A percentile compares a stretch with the other conserved stretches of the same genome.
Evolutionary conservation across 2,113 vertebrate genomes (phyloP).

Genomic region (Chaetops frenatus): DNA sequence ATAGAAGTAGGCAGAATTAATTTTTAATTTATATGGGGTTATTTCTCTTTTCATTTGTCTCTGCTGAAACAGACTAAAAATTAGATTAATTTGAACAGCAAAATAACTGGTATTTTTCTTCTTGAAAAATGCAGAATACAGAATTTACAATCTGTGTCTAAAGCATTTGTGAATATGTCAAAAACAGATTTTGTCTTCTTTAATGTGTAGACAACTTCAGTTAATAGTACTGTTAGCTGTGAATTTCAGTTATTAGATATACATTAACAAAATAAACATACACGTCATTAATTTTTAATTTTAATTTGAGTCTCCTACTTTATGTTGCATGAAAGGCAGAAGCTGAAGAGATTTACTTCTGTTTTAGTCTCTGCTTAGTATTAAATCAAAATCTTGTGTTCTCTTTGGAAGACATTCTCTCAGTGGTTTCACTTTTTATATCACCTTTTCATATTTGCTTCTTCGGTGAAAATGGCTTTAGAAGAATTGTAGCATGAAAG

Average conservation of each 20-base stretch:
- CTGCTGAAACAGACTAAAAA: background rate
- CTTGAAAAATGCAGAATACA: background rate
- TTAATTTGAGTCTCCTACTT: background rate
- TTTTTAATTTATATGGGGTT: background rate
- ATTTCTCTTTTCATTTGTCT: background rate
- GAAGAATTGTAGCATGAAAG: background rate
- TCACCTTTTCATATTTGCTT: background rate
- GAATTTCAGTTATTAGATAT: background rate
- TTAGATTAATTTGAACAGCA: background rate
- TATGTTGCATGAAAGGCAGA: background rate
- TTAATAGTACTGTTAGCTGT: background rate
- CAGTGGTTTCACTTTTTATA: background rate
- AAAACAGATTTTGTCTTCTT: background rate
- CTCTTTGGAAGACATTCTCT: background rate
- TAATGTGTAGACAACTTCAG: background rate
- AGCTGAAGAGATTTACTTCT: background rate
- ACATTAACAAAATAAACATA: background rate
- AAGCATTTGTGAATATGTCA: rapidly evolving
- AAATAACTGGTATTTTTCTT: background rate
- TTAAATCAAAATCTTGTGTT: background rate
- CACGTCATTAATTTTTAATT: background rate
- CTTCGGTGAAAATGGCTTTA: background rate
- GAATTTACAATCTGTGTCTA: background rate
- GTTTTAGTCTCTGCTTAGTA: background rate
- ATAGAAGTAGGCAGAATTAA: background rate